Percentiles rank a stretch among this genome's conserved stretches.
Evolutionary conservation across 2,797 vertebrate genomes (phyloP).

Genomic region (Simalia tracyae): DNA sequence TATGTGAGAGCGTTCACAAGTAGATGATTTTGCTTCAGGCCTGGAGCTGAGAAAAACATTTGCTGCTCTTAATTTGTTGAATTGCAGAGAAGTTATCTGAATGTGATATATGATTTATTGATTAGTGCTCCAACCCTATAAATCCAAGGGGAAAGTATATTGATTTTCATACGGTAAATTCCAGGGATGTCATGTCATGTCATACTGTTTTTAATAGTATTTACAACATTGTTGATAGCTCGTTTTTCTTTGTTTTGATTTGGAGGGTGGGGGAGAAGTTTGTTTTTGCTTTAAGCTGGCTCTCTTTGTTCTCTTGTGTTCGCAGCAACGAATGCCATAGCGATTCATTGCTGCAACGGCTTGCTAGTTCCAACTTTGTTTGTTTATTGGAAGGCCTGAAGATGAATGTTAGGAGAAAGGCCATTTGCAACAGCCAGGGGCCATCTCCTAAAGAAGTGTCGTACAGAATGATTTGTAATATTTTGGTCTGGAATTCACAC

Average conservation of each 20-base stretch:
- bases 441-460: background rate
- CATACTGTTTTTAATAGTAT: background rate
- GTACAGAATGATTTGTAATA: background rate
- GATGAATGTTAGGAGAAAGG: background rate
- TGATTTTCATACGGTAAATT: conserved; percentile 4
- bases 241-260: background rate
- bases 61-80: background rate
- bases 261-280: background rate
- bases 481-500: background rate
- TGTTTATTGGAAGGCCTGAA: background rate
- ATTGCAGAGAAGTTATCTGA: background rate
- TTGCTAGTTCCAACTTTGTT: background rate
- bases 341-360: background rate
- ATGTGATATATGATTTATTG: background rate
- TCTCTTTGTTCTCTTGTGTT: background rate
- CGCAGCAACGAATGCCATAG: background rate
- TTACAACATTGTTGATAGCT: background rate
- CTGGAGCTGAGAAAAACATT: background rate
- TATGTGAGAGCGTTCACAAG: background rate
- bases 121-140: background rate
- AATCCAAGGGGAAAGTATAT: background rate
- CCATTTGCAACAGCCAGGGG: background rate
- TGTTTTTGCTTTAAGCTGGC: background rate
- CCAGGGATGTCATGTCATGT: background rate
- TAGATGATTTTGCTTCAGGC: background rate